Evolutionary conservation across 2,113 vertebrate species (phyloP).

Genomic region (Amphilophus citrinellus): DNA sequence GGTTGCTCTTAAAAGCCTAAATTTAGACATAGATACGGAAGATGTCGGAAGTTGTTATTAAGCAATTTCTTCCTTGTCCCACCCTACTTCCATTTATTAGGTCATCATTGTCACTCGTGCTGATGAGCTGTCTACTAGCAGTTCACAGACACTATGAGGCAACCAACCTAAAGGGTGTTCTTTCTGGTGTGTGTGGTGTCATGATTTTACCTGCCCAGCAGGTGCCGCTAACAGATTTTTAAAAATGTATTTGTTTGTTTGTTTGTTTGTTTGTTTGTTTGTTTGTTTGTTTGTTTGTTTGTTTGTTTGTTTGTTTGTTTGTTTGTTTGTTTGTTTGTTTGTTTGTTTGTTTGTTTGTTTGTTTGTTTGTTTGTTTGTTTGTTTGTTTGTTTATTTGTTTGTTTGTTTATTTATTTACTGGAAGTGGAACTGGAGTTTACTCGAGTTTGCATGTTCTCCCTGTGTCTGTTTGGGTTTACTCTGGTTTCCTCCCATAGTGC

Average conservation of each 20-base stretch:
- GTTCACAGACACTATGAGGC: not conserved
- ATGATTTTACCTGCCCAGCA: slow-evolving; percentile 20
- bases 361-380: not conserved
- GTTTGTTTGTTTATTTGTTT: too few species aligned
- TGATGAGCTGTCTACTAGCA: not conserved
- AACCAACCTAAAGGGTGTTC: too few species aligned
- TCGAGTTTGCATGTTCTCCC: too few species aligned
- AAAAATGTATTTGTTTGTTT: too few species aligned
- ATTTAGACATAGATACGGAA: not conserved
- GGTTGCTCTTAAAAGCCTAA: not conserved
- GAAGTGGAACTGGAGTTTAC: not conserved
- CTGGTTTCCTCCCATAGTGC: too few species aligned
- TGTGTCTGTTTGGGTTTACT: too few species aligned
- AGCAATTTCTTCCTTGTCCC: not conserved
- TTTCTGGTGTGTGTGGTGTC: not conserved
- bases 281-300: not conserved
- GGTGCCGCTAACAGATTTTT: not conserved
- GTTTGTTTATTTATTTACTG: not conserved
- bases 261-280: not conserved
- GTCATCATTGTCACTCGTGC: not conserved
- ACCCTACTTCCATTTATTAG: not conserved
- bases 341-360: not conserved
- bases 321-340: not conserved
- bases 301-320: not conserved
- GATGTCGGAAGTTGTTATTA: slow-evolving; percentile 18